A percentile compares a stretch with the other conserved stretches of the same genome.
phyloP scores from a whole-genome alignment of 2,888 invertebrate genomes.

The Pyralis farinalis region DNA sequence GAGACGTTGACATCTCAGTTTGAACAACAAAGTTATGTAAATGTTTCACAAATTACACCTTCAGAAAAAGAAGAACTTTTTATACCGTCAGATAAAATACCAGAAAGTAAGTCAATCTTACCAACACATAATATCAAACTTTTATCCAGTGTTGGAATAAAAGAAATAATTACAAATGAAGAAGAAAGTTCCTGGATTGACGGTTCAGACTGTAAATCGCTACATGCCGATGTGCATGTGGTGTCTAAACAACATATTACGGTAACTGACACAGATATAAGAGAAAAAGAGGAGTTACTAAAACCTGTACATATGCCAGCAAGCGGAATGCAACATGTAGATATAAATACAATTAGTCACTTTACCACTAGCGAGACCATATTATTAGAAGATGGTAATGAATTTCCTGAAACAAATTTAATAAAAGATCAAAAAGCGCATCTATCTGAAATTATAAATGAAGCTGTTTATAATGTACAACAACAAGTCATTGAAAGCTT shows the following conservation, averaged over 20 bases:
- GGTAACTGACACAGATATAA: constrained; percentile 38
- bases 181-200: constrained; percentile 31
- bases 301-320: constrained; percentile 21
- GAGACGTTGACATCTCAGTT: constrained; percentile 42
- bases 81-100: constrained; percentile 20
- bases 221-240: constrained; percentile 49
- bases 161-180: constrained; percentile 48
- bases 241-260: constrained; percentile 51
- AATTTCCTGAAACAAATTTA: constrained; percentile 26
- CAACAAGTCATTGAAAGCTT: constrained; percentile 34
- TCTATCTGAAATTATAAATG: constrained; percentile 24
- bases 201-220: constrained; percentile 34
- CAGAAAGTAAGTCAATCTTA: constrained; percentile 27
- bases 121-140: constrained; percentile 34
- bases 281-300: constrained; percentile 48
- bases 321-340: constrained; percentile 34
- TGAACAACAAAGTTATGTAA: constrained; percentile 61
- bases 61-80: constrained; percentile 60
- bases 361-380: constrained; percentile 53
- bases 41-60: constrained; percentile 47
- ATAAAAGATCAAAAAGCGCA: constrained; percentile 34
- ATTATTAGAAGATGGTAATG: constrained; percentile 40
- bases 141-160: constrained; percentile 34
- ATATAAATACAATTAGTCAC: constrained; percentile 41
- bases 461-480: constrained; percentile 34